Conservation (phyloP, 2,113 vertebrate genomes). For the Psittacula cyanocephala region DNA sequence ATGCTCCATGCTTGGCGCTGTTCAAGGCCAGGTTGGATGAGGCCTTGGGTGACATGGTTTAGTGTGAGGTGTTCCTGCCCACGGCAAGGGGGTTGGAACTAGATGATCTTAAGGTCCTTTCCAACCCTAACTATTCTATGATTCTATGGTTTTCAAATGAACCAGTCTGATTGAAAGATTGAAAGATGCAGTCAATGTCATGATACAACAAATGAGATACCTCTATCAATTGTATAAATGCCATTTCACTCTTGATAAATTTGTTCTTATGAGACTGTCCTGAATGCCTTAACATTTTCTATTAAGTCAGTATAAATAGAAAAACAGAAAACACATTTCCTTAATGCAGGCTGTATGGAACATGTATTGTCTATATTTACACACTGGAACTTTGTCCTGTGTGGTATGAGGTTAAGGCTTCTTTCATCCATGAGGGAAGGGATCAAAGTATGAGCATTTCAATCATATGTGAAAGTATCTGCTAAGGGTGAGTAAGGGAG, state of each 20-base stretch:
- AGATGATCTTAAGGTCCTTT: too few species aligned
- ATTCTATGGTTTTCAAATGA: background rate
- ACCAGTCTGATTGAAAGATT: background rate
- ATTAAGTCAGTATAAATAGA: background rate
- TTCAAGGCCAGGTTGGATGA: too few species aligned
- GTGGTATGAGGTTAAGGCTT: background rate
- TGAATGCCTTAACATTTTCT: background rate
- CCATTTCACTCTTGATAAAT: background rate
- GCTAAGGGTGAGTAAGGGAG: background rate
- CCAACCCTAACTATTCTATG: too few species aligned
- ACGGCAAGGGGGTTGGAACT: too few species aligned
- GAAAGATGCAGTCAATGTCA: background rate
- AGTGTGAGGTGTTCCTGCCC: too few species aligned
- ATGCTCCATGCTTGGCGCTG: too few species aligned
- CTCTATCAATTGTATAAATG: background rate
- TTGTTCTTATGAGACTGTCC: background rate
- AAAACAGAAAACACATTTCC: background rate
- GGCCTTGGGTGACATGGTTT: too few species aligned
- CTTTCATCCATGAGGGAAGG: background rate
- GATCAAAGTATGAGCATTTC: background rate
- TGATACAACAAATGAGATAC: background rate
- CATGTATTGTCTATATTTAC: background rate
- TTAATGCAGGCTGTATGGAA: background rate
- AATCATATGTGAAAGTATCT: background rate
- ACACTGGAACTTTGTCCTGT: background rate